phyloP scores from a whole-genome alignment of 2,113 vertebrate genomes.

The Ophthalmolycus amberensis region DNA sequence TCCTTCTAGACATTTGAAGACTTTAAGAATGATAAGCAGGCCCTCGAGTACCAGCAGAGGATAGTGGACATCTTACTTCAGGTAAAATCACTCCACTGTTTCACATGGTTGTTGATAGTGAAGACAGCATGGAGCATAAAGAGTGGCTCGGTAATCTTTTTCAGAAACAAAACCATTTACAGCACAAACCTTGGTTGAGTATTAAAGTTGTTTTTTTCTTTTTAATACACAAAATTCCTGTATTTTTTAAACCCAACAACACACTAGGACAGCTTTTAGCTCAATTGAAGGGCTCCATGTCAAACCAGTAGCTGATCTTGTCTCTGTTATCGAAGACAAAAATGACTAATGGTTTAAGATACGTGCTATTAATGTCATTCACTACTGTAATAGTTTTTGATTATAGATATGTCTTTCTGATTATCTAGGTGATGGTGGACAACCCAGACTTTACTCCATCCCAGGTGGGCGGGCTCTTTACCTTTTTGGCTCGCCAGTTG shows the following conservation, averaged over 20 bases:
- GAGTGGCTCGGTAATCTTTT: background rate
- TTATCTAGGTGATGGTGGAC: conserved; percentile 95
- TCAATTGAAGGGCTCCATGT: background rate
- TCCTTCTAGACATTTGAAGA: conserved; percentile 95
- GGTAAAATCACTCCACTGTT: conserved; percentile 73
- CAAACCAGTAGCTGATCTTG: background rate
- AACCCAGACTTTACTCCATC: conserved; percentile 97
- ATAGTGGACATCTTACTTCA: conserved; percentile 98
- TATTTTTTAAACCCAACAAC: background rate
- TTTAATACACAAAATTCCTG: background rate
- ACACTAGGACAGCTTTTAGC: background rate
- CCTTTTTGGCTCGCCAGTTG: conserved; percentile 95
- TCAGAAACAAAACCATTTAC: background rate
- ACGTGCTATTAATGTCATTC: background rate
- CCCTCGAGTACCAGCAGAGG: conserved; percentile 97
- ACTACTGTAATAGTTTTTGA: background rate
- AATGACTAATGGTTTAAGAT: background rate
- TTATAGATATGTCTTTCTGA: background rate
- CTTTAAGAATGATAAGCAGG: conserved; percentile 99
- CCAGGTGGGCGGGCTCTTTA: conserved; percentile 97
- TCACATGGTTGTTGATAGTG: background rate
- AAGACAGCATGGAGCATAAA: background rate
- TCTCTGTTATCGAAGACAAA: background rate
- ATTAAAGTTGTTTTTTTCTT: background rate
- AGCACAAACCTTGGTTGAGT: background rate